phyloP scores from a whole-genome alignment of 2,797 vertebrate genomes.

The Xenops minutus region DNA sequence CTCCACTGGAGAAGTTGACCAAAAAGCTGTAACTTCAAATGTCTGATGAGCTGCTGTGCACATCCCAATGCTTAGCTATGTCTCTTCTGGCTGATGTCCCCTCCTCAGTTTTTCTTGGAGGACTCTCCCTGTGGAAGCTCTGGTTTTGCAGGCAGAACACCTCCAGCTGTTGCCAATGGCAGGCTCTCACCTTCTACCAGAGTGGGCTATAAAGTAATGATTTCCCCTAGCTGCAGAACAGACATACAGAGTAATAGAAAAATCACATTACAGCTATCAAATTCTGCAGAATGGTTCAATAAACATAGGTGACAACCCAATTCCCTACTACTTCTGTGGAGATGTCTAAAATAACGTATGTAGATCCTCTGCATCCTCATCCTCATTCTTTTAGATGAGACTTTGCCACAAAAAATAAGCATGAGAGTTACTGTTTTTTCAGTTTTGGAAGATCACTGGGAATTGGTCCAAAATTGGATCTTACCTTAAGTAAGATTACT shows the following conservation, averaged over 20 bases:
- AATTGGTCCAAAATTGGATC: background rate
- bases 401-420: background rate
- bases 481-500: background rate
- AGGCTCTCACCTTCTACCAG: background rate
- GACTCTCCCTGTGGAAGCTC: background rate
- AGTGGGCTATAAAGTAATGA: background rate
- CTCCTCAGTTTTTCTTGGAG: slow-evolving; percentile 16
- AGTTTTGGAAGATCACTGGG: background rate
- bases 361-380: background rate
- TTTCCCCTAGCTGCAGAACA: background rate
- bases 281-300: background rate
- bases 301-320: background rate
- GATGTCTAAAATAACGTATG: background rate
- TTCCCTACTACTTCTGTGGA: background rate
- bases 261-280: background rate
- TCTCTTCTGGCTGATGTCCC: background rate
- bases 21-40: background rate
- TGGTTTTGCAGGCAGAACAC: slow-evolving; percentile 3
- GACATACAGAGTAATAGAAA: background rate
- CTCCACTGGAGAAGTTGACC: background rate
- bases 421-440: background rate
- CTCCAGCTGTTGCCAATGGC: background rate
- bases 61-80: background rate
- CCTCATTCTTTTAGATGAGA: background rate
- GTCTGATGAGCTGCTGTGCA: background rate